phyloP scores from a whole-genome alignment of 2,113 vertebrate species.

The Hemiprocne comata region DNA sequence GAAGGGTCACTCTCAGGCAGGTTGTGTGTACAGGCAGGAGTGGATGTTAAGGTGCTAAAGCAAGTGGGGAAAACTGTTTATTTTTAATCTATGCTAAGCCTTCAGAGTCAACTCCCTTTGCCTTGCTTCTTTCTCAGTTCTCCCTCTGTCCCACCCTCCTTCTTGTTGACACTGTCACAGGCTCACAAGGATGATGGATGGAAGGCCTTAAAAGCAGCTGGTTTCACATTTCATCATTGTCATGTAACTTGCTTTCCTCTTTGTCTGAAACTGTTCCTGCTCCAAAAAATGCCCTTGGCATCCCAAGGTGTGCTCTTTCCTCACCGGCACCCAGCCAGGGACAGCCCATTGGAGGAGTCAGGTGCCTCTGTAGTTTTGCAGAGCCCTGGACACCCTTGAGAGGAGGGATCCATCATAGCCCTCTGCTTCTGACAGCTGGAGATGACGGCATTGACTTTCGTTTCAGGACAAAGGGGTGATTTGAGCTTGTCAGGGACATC shows the following conservation, averaged over 20 bases:
- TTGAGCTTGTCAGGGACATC: background rate
- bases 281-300: constrained; percentile 49
- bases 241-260: constrained; percentile 8
- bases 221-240: constrained; percentile 59
- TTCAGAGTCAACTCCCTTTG: background rate
- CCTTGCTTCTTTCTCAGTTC: constrained; percentile 1
- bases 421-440: background rate
- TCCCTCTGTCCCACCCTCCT: background rate
- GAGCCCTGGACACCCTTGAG: background rate
- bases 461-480: rapidly evolving
- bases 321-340: rapidly evolving
- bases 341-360: background rate
- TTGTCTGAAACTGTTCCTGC: background rate
- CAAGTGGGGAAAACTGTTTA: background rate
- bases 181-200: constrained; percentile 57
- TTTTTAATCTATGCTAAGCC: background rate
- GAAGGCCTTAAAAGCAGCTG: constrained; percentile 52
- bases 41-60: background rate
- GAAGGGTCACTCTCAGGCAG: background rate
- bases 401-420: background rate
- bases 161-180: constrained; percentile 35
- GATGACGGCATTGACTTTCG: background rate
- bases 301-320: background rate
- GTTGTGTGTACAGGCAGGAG: background rate
- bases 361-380: background rate